Evolutionary conservation across 1,140 invertebrate genomes (phyloP).

Genomic region (Zophobas atratus): DNA sequence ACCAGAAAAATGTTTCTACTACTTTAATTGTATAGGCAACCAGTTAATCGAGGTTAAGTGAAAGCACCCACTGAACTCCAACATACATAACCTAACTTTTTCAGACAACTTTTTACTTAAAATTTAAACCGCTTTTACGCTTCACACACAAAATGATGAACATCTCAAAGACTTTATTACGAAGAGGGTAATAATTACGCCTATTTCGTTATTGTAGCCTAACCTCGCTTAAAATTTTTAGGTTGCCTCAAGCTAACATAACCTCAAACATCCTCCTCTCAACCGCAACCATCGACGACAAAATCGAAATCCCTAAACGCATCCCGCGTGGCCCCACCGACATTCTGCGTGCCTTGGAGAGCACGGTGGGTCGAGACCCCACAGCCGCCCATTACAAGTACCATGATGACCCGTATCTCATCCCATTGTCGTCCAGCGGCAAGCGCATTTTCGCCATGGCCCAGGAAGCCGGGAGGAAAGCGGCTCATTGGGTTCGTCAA

Average conservation of each 20-base stretch:
- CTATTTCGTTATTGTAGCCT: not conserved
- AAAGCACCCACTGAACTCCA: too few relatives aligned
- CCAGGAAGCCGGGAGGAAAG: conserved; percentile 88
- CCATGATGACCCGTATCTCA: conserved; percentile 92
- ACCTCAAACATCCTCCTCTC: not conserved
- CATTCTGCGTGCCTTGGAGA: conserved; percentile 84
- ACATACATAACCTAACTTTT: conserved; percentile 10
- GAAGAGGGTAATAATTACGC: not conserved
- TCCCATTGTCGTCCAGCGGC: conserved; percentile 81
- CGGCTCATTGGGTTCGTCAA: conserved; percentile 87
- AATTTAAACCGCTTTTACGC: not conserved
- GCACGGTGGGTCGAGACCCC: conserved; percentile 81
- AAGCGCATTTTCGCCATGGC: conserved; percentile 85
- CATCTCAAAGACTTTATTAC: not conserved
- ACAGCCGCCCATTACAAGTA: conserved; percentile 90
- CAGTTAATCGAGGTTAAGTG: too few relatives aligned
- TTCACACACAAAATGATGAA: conserved; percentile 9
- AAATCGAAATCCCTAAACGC: conserved; percentile 76
- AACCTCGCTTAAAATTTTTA: not conserved
- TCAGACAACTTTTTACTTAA: not conserved
- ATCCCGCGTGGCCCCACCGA: conserved; percentile 85
- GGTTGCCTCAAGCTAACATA: not conserved
- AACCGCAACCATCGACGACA: conserved; percentile 51
- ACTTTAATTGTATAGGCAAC: too few relatives aligned
- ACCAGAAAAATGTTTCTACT: too few relatives aligned